Percentiles rank a stretch among this genome's conserved stretches.
These are phyloP conservation scores for Malacoraja senta DNA, from an alignment of 2,797 vertebrate genomes.

Conservation along the genomic window DNA sequence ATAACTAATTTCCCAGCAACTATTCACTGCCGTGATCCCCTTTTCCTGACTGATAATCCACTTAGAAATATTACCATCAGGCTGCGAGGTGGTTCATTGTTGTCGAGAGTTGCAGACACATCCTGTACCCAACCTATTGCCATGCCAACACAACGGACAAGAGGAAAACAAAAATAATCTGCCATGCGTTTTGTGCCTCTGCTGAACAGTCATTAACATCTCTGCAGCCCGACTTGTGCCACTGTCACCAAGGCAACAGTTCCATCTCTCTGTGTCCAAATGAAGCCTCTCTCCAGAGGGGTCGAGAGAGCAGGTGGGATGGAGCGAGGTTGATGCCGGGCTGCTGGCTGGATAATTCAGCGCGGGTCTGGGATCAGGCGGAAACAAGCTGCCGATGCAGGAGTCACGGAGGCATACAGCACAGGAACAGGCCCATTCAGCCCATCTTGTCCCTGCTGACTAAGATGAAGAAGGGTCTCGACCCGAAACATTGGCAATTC, in stretches of 20 bases:
- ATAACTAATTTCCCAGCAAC: background rate
- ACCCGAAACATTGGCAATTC: too few species aligned
- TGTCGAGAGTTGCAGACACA: background rate
- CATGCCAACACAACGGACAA: background rate
- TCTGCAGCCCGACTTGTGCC: background rate
- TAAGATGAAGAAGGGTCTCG: too few species aligned
- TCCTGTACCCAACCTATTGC: background rate
- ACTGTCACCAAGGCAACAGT: background rate
- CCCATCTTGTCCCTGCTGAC: too few species aligned
- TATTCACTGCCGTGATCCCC: background rate
- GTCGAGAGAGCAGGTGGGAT: background rate
- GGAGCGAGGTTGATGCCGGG: background rate
- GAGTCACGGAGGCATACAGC: too few species aligned
- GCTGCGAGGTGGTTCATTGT: background rate
- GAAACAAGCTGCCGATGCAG: background rate
- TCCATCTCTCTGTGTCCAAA: background rate
- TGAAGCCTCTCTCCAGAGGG: background rate
- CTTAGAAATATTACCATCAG: background rate
- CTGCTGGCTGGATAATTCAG: background rate
- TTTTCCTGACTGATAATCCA: background rate
- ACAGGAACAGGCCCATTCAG: too few species aligned
- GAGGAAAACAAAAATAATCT: background rate
- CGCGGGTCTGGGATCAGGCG: background rate
- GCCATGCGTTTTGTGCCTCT: background rate
- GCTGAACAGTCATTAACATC: background rate